Percentiles rank a stretch among this genome's conserved stretches.
Evolutionary conservation across 2,888 invertebrate genomes (phyloP).

Genomic region (Drosophila mulleri): DNA sequence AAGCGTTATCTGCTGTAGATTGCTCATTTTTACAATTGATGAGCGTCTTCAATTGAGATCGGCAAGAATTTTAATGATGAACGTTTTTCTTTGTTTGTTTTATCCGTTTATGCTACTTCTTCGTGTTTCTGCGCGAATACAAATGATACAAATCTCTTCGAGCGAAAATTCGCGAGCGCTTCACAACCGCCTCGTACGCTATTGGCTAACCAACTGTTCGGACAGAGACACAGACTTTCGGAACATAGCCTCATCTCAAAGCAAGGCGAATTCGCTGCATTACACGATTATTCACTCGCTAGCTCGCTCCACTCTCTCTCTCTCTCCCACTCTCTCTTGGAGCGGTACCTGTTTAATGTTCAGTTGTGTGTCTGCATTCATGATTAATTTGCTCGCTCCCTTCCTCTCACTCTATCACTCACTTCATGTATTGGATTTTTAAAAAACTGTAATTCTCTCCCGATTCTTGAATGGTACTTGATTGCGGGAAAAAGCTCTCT

Average conservation of each 20-base stretch:
- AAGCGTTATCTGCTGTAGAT: constrained; percentile 54
- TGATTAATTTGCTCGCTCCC: background rate
- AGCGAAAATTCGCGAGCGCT: constrained; percentile 59
- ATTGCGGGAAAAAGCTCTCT: background rate
- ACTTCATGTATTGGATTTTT: background rate
- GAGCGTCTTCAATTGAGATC: constrained; percentile 36
- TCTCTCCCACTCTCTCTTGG: background rate
- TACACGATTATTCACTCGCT: constrained; percentile 1
- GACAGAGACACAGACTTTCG: constrained; percentile 4
- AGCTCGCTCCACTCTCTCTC: background rate
- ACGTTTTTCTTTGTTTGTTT: constrained; percentile 57
- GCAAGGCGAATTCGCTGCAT: constrained; percentile 21
- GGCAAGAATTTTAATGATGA: constrained; percentile 24
- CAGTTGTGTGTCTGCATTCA: constrained; percentile 9
- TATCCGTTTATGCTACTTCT: constrained; percentile 25
- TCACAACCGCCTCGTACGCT: constrained; percentile 59
- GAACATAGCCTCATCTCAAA: constrained; percentile 27
- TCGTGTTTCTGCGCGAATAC: constrained; percentile 18
- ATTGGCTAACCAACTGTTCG: constrained; percentile 54
- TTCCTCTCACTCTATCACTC: background rate
- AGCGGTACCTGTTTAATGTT: constrained; percentile 12
- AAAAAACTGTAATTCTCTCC: background rate
- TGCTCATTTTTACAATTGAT: constrained; percentile 53
- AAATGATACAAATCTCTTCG: constrained; percentile 37
- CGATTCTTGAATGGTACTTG: background rate